Percentiles rank a stretch among this genome's conserved stretches.
Conservation (phyloP, 37 sponge, comb jelly and placozoan genomes). For the Geodia barretti region DNA sequence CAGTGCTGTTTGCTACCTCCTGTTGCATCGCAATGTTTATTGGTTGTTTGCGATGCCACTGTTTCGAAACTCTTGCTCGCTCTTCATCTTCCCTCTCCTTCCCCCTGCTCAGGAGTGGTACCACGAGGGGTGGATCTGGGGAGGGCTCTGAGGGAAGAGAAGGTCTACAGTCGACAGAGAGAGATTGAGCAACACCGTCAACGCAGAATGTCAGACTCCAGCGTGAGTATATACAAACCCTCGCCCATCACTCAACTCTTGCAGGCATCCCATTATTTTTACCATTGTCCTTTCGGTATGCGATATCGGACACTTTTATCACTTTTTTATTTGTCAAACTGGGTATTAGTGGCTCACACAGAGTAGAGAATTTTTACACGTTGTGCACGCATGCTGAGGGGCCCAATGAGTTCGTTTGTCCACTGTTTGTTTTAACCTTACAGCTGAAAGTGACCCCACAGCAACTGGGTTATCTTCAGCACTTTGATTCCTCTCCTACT, state of each 20-base stretch:
- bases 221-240: constrained; percentile 18
- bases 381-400: too few relatives aligned
- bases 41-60: too few relatives aligned
- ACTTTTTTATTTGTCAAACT: too few relatives aligned
- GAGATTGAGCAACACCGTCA: constrained; percentile 15
- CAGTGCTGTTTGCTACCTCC: not conserved
- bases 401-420: too few relatives aligned
- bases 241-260: not conserved
- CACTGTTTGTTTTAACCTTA: not conserved
- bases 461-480: not conserved
- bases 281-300: not conserved
- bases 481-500: not conserved
- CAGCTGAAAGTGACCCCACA: constrained; percentile 20
- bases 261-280: not conserved
- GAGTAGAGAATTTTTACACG: too few relatives aligned
- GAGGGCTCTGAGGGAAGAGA: constrained; percentile 43
- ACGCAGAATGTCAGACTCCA: constrained; percentile 46
- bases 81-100: not conserved
- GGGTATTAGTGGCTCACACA: too few relatives aligned
- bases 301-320: too few relatives aligned
- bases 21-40: too few relatives aligned
- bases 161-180: constrained; percentile 35
- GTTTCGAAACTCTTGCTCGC: too few relatives aligned
- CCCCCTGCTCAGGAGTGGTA: constrained; percentile 53
- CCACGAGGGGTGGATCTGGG: constrained; percentile 60